A percentile compares a stretch with the other conserved stretches of the same genome.
Conservation (phyloP, 2,888 invertebrate species). For the Ariolimax columbianus region DNA sequence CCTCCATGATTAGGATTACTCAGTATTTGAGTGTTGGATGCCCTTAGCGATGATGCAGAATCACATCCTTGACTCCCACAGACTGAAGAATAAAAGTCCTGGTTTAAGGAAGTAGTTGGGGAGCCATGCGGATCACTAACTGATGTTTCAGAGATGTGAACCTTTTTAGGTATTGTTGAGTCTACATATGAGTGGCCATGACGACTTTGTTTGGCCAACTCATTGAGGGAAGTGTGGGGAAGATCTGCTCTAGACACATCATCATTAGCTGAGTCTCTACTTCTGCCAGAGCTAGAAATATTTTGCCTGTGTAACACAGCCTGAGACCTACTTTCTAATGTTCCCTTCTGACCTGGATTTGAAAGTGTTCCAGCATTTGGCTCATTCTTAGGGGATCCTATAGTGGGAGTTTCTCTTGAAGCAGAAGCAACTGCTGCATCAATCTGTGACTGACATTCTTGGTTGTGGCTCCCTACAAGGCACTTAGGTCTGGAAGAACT, state of each 20-base stretch:
- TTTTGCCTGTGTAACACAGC: background rate
- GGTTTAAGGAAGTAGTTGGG: background rate
- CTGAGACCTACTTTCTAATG: background rate
- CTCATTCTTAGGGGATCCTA: background rate
- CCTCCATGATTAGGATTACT: background rate
- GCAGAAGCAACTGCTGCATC: background rate
- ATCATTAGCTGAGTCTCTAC: too few species aligned
- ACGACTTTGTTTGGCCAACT: background rate
- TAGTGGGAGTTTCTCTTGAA: too few species aligned
- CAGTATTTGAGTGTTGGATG: background rate
- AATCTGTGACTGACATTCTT: background rate
- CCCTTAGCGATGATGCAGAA: too few species aligned
- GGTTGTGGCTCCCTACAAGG: background rate
- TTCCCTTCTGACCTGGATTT: background rate
- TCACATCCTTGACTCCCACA: background rate
- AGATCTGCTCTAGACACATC: background rate
- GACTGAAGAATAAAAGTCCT: background rate
- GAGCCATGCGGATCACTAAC: background rate
- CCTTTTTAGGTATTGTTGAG: background rate
- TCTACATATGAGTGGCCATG: background rate
- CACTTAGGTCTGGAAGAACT: background rate
- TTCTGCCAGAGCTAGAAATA: background rate
- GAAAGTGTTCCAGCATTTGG: background rate
- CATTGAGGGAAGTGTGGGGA: background rate
- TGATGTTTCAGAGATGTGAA: background rate